These are phyloP conservation scores for Papilio machaon DNA, from an alignment of 1,140 invertebrate species.

Conservation along the genomic window DNA sequence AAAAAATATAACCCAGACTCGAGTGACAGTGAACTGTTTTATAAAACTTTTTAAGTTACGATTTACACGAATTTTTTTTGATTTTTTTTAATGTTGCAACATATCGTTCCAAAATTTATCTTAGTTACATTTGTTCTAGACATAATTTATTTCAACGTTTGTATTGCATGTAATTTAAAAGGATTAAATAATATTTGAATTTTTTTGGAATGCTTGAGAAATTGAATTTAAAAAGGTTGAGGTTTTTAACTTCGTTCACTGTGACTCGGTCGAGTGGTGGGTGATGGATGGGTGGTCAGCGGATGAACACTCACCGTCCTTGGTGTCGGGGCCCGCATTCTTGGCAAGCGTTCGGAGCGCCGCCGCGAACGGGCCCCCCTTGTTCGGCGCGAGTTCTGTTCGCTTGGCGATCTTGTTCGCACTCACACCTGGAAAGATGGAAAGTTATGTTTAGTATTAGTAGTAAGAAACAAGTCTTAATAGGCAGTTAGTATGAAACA, in stretches of 20 bases:
- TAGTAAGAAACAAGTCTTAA: not conserved
- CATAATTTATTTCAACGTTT: too few species aligned
- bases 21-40: constrained; percentile 28
- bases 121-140: too few species aligned
- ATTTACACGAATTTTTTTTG: too few species aligned
- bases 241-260: not conserved
- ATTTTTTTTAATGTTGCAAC: too few species aligned
- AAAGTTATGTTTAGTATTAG: constrained; percentile 13
- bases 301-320: constrained; percentile 68
- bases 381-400: constrained; percentile 70
- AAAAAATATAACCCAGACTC: not conserved
- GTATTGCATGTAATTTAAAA: too few species aligned
- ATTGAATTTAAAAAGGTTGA: too few species aligned
- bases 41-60: not conserved
- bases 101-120: too few species aligned
- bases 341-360: constrained; percentile 87
- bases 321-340: constrained; percentile 83
- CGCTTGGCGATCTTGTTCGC: constrained; percentile 78
- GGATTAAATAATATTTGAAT: too few species aligned
- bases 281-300: constrained; percentile 36
- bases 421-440: constrained; percentile 69
- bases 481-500: too few species aligned
- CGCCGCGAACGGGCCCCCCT: constrained; percentile 84
- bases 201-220: too few species aligned
- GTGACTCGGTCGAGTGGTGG: constrained; percentile 36